Percentiles rank a stretch among this genome's conserved stretches.
These are phyloP conservation scores for Sympetrum striolatum DNA, from an alignment of 2,888 invertebrate genomes.

Conservation along the genomic window DNA sequence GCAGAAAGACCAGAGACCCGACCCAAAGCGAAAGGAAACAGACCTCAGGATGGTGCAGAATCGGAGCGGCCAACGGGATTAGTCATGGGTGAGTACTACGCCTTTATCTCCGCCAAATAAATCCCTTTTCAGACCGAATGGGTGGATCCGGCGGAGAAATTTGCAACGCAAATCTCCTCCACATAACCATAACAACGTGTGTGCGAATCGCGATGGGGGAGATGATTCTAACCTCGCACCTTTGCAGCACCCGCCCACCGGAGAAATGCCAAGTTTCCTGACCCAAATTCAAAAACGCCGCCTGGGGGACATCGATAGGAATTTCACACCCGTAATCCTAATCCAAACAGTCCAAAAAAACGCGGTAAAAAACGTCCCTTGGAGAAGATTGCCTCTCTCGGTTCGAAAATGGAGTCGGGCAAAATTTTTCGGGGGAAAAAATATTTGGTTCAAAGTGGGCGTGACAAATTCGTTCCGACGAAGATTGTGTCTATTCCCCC, in stretches of 20 bases:
- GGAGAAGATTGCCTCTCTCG: not conserved
- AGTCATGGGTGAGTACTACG: conserved; percentile 10
- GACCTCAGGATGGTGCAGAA: conserved; percentile 2
- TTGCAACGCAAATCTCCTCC: not conserved
- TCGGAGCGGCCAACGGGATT: not conserved
- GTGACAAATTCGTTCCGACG: not conserved
- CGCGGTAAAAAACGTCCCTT: not conserved
- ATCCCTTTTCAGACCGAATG: not conserved
- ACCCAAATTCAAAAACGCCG: not conserved
- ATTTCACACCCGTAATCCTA: not conserved
- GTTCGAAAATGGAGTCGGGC: not conserved
- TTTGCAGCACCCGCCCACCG: not conserved
- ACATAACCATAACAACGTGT: not conserved
- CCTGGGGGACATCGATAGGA: not conserved
- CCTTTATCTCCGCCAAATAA: not conserved
- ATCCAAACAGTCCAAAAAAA: not conserved
- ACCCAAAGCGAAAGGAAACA: not conserved
- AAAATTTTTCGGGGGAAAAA: not conserved
- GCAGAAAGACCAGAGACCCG: not conserved
- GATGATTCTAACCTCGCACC: not conserved
- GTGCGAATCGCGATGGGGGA: not conserved
- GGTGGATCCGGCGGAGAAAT: not conserved
- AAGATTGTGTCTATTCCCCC: not conserved
- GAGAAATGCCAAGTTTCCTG: not conserved
- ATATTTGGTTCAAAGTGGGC: not conserved